Evolutionary conservation across 2,888 invertebrate species (phyloP).

Genomic region (Agrochola lychnidis): DNA sequence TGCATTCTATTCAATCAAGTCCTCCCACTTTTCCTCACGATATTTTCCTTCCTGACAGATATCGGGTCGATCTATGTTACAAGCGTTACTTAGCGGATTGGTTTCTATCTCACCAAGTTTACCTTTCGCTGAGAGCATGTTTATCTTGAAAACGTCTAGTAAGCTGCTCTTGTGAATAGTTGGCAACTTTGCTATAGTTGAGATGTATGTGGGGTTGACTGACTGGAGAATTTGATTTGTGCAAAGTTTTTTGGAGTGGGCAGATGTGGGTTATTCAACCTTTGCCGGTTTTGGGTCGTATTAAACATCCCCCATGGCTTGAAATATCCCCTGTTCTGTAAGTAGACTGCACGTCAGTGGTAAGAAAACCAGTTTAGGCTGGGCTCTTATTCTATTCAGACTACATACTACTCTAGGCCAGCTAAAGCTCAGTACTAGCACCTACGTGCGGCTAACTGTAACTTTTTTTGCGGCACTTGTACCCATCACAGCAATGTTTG

Average conservation of each 20-base stretch:
- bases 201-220: background rate
- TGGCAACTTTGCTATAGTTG: constrained; percentile 27
- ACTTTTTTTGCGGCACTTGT: background rate
- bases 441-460: background rate
- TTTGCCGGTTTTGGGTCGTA: background rate
- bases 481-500: too few relatives aligned
- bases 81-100: constrained; percentile 61
- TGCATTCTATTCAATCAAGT: constrained; percentile 9
- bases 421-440: background rate
- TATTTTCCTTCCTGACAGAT: constrained; percentile 35
- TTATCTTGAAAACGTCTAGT: constrained; percentile 50
- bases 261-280: background rate
- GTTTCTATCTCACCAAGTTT: constrained; percentile 51
- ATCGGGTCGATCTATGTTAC: constrained; percentile 44
- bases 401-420: background rate
- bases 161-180: constrained; percentile 39
- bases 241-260: background rate
- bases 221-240: constrained; percentile 5
- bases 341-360: too few relatives aligned
- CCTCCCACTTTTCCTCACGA: constrained; percentile 10
- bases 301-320: background rate
- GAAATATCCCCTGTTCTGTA: background rate
- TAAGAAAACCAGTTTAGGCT: background rate
- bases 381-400: background rate
- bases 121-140: constrained; percentile 43